These are phyloP conservation scores for Drosophila punjabiensis DNA, from an alignment of 1,140 invertebrate genomes.

Conservation along the genomic window DNA sequence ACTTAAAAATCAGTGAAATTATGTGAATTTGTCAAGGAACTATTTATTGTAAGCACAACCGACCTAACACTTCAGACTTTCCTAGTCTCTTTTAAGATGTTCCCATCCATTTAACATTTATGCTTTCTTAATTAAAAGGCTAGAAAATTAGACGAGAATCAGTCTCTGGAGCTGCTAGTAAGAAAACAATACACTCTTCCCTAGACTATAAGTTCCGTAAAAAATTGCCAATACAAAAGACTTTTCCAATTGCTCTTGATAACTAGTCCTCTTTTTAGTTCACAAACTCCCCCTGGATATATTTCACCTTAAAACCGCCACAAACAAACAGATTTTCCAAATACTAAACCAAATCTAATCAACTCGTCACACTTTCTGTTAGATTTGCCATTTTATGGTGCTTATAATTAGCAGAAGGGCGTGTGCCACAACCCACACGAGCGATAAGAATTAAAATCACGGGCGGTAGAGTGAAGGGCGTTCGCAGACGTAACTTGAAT, in stretches of 20 bases:
- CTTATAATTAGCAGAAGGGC: slow-evolving; percentile 9
- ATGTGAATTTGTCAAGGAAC: neutral
- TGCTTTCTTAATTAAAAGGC: too few species aligned
- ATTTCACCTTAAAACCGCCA: neutral
- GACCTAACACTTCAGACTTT: neutral
- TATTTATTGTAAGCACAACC: neutral
- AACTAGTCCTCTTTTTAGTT: too few species aligned
- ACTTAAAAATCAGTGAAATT: neutral
- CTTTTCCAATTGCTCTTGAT: too few species aligned
- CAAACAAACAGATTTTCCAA: neutral
- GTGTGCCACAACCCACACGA: slow-evolving; percentile 9
- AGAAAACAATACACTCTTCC: too few species aligned
- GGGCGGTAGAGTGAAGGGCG: slow-evolving; percentile 12
- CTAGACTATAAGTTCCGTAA: too few species aligned
- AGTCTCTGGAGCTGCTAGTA: too few species aligned
- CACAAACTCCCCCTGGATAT: neutral
- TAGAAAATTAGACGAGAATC: too few species aligned
- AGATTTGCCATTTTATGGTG: slow-evolving; percentile 12
- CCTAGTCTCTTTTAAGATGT: too few species aligned
- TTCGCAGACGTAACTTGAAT: slow-evolving; percentile 20
- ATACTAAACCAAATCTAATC: neutral
- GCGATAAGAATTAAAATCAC: slow-evolving; percentile 30
- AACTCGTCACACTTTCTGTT: neutral
- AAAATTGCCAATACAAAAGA: too few species aligned
- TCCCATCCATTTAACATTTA: too few species aligned